These are phyloP conservation scores for Microcebus murinus DNA, from an alignment of 2,113 vertebrate genomes.

Conservation along the genomic window DNA sequence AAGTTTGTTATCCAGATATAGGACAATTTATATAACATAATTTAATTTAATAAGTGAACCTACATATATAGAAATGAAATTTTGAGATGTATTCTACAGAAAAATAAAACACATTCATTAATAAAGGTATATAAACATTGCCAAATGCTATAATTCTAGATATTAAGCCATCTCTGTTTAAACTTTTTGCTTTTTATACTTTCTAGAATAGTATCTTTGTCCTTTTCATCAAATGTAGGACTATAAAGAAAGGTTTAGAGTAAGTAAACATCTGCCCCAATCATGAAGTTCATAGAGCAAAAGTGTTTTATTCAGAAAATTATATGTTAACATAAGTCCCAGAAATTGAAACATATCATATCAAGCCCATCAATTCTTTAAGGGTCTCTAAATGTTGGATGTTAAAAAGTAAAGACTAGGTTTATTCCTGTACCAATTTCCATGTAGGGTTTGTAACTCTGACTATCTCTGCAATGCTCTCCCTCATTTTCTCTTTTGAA, in stretches of 20 bases:
- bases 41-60: not conserved
- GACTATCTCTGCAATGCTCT: not conserved
- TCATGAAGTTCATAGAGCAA: not conserved
- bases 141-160: not conserved
- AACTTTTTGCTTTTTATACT: not conserved
- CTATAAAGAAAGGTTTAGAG: not conserved
- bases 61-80: not conserved
- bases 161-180: not conserved
- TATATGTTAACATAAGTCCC: not conserved
- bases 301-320: not conserved
- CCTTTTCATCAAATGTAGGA: not conserved
- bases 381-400: not conserved
- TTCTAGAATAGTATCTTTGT: not conserved
- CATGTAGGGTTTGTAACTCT: not conserved
- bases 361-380: not conserved
- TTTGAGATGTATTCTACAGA: not conserved
- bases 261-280: not conserved
- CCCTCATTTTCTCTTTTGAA: not conserved
- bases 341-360: not conserved
- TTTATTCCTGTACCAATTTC: not conserved
- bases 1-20: not conserved
- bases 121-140: not conserved
- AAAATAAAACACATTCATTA: not conserved
- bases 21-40: not conserved
- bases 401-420: not conserved